Evolutionary conservation across 2,888 invertebrate species (phyloP).

Genomic region (Ptilodon capucinus): DNA sequence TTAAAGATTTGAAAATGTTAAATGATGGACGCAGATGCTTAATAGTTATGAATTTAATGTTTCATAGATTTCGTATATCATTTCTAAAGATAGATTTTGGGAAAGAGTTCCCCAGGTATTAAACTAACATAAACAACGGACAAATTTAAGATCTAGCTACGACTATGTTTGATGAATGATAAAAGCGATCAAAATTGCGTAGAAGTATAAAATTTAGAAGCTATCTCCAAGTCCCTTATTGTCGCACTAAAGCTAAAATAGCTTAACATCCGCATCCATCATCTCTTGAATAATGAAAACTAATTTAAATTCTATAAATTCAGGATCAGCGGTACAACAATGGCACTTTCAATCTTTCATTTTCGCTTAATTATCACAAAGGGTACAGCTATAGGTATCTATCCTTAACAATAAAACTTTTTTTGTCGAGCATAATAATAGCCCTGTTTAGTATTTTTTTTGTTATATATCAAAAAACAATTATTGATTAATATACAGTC

Average conservation of each 20-base stretch:
- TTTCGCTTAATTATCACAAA: constrained; percentile 67
- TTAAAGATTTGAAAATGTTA: not conserved
- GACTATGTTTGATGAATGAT: not conserved
- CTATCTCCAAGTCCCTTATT: not conserved
- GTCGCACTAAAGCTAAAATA: not conserved
- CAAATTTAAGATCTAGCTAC: too few species aligned
- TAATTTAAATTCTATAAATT: constrained; percentile 20
- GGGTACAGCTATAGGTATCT: constrained; percentile 30
- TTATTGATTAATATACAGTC: constrained; percentile 29
- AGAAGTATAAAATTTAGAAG: not conserved
- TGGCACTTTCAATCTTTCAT: constrained; percentile 66
- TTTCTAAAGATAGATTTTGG: too few species aligned
- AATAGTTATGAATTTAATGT: not conserved
- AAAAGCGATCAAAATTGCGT: not conserved
- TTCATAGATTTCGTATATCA: too few species aligned
- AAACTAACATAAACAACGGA: too few species aligned
- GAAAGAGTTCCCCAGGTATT: too few species aligned
- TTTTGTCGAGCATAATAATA: not conserved
- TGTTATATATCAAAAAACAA: constrained; percentile 24
- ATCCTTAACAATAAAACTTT: not conserved
- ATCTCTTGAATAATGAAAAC: constrained; percentile 10
- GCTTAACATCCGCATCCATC: constrained; percentile 12
- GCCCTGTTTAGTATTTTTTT: not conserved
- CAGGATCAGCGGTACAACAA: constrained; percentile 26
- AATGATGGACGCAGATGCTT: not conserved